Evolutionary conservation across 2,797 vertebrate genomes (phyloP), one percentile per base, ranked within the genome.

Genomic region (Limosa lapponica): DNA sequence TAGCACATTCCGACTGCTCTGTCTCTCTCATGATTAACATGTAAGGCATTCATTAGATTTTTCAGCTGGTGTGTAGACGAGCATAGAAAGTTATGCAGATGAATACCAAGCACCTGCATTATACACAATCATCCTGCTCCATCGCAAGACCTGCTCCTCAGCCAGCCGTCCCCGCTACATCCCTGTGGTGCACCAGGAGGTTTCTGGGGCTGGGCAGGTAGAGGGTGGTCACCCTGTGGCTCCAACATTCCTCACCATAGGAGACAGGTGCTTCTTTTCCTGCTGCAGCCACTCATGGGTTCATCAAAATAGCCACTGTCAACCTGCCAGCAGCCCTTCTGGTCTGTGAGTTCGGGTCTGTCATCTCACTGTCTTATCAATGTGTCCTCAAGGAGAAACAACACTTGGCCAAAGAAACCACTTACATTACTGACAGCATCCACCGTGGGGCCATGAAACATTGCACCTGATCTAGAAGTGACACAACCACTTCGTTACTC

Each of bases 31-130:
- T 15, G 91, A 27, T 36, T 90, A 86, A 57, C 88, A 86, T 54
- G 75, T 72, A 71, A 94, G 73, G 67, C 90, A 70, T 90, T 90
- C 86, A 77, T 94, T 90, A 65, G n/a, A n/a, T 82, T 87, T 82
- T 72, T 37, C 90, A 88, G 59, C 59, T 25, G 8, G 54, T 43
- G 59, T 64, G 36, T 75, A 71, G 78, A 43, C 11, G 51, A 82
- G 58, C 6, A 3, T 16, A 48, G 62, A 73, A 90, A 65, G 86
- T 39, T 57, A 82, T 32, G 28, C 82, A 86, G 75, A 85, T 93
- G 89, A 94, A 96, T 88, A 81, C 54, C 88, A 91, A 95, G 55
- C 90, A 88, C 58, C 62, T 72, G 78, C 7, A 36, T 34, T 64
- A 46, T 15, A 59, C 6, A 55, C 71, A 84, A 49, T n/a, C 87